These are phyloP conservation scores for Sclerodermus sp. DNA, from an alignment of 2,888 invertebrate genomes.

Conservation along the genomic window DNA sequence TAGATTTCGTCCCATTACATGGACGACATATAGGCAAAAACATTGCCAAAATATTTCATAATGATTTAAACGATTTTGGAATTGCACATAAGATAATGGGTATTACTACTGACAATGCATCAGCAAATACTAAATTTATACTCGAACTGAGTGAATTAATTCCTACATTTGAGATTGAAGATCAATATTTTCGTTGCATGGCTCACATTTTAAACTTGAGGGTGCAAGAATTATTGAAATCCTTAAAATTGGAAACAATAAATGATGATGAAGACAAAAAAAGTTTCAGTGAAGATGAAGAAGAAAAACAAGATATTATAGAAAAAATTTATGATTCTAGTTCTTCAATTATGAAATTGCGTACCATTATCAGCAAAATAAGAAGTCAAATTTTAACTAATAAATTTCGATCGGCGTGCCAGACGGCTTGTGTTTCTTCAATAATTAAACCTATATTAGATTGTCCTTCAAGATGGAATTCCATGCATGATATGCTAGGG, in stretches of 20 bases:
- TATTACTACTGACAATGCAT: constrained; percentile 31
- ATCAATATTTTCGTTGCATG: no score
- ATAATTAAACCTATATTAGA: constrained; percentile 16
- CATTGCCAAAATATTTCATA: constrained; percentile 27
- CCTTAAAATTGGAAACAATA: no score
- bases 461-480: constrained; percentile 19
- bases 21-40: constrained; percentile 32
- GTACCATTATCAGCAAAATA: constrained; percentile 16
- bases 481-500: constrained; percentile 18
- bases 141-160: constrained; percentile 18
- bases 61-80: no score
- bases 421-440: constrained; percentile 9
- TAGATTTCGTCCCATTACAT: constrained; percentile 30
- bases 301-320: no score
- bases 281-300: no score
- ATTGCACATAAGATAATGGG: constrained; percentile 26
- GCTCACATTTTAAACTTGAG: no score
- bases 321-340: no score
- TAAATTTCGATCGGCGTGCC: constrained; percentile 18
- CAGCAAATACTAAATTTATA: constrained; percentile 32
- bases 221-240: no score
- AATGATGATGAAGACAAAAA: no score
- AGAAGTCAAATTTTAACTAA: constrained; percentile 15
- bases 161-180: constrained; percentile 19
- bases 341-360: constrained; percentile 18